Base-by-base conservation (phyloP, 2,888 invertebrate genomes). In the Leuctra nigra region DNA sequence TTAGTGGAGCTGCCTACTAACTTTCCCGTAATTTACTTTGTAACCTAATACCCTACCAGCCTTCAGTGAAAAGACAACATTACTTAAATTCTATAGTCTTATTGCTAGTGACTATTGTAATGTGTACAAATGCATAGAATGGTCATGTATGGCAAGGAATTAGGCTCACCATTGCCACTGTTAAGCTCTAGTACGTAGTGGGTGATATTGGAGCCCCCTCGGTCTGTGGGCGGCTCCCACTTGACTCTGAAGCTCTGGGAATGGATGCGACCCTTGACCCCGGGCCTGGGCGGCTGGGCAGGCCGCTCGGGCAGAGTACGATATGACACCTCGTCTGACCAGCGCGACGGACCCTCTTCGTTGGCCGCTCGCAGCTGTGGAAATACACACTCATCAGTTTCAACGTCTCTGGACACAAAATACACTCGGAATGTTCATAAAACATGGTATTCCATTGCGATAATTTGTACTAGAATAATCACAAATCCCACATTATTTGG, bases 301-400 rank as follows among this genome's bases (percentile, higher is more conserved):
- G 93, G 94, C 58, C 83, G 75, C 68, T 89, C 91, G 3, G 93
- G 86, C 56, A 81, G 73, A 9, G 95, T 95, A 62, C 80, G 79
- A 71, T 85, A 91, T 55, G 77, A 72, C 18, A 91, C 86, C 68
- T 87, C 84, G 54, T 84, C 81, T 33, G 90, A 91, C 90, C 90
- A 91, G 14, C 82, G 81, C 4, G 91, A 90, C 63, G 79, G 77
- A 1, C 93, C 93, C 65, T 91, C 90, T 63, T 86, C 86, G 68
- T 91, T 93, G 68, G 84, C 84, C 63, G 89, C 86, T 62, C 84
- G 80, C 65, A 92, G 75, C 69, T 91, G 81, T 16, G 68, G 59
- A 54, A n/a, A n/a, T n/a, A n/a, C n/a, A n/a, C n/a, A n/a, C n/a
- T n/a, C n/a, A n/a, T n/a, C n/a, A n/a, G n/a, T n/a, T n/a, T n/a